These are phyloP conservation scores for human DNA, from an alignment of 2,113 vertebrate species.

Conservation along the genomic window GRCh38 chr12:105198001-105198500, in stretches of 20 bases:
- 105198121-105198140: neutral
- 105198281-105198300: neutral
- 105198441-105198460: neutral
- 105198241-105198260: accelerated
- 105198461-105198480: neutral
- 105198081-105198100: neutral
- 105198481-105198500: neutral
- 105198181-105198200: accelerated
- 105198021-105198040: neutral
- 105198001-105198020: neutral
- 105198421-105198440: neutral
- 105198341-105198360: neutral
- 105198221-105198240: neutral
- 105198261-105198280: neutral
- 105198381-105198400: neutral
- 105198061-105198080: neutral
- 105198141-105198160: neutral
- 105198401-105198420: neutral
- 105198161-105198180: neutral
- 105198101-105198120: neutral
- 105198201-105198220: neutral
- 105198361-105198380: neutral
- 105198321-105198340: neutral
- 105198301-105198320: neutral
- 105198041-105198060: neutral